A percentile compares a stretch with the other conserved stretches of the same genome.
Conservation (phyloP, 2,797 vertebrate genomes). For the Lepus townsendii region DNA sequence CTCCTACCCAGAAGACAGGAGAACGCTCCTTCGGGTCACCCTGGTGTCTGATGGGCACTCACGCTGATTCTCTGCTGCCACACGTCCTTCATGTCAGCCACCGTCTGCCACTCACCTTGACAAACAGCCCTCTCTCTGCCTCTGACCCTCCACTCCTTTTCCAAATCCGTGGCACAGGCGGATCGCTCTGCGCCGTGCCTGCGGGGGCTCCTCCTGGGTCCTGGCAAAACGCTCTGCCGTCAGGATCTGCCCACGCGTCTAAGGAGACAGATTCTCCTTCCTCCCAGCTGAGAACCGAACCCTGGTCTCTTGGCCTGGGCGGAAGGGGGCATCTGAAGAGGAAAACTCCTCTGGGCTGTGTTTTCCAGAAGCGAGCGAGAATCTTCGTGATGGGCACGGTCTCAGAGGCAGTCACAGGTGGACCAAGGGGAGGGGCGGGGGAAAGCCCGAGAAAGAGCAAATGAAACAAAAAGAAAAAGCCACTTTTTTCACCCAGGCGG, state of each 20-base stretch:
- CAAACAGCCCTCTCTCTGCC: background rate
- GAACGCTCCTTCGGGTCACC: no score
- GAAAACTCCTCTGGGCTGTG: background rate
- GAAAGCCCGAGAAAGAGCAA: background rate
- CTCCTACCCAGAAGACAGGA: background rate
- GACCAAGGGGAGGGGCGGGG: background rate
- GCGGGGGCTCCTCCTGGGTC: background rate
- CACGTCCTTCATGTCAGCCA: background rate
- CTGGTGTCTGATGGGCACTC: no score
- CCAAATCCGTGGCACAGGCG: background rate
- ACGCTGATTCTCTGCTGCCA: no score
- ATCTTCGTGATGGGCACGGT: conserved; percentile 12
- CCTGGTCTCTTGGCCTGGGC: conserved; percentile 39
- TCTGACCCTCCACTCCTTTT: conserved; percentile 7
- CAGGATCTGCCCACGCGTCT: background rate
- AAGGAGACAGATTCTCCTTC: conserved; percentile 58
- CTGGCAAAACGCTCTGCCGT: conserved; percentile 52
- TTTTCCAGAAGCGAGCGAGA: conserved; percentile 66
- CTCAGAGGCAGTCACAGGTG: background rate
- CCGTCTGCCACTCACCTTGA: conserved; percentile 10
- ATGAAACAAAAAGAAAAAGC: conserved; percentile 47
- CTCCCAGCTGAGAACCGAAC: conserved; percentile 36
- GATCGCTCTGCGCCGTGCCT: background rate
- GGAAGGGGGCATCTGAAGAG: conserved; percentile 48
- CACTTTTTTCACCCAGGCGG: conserved; percentile 66